Conservation (phyloP, 2,888 invertebrate genomes). For the Synanthedon vespiformis region DNA sequence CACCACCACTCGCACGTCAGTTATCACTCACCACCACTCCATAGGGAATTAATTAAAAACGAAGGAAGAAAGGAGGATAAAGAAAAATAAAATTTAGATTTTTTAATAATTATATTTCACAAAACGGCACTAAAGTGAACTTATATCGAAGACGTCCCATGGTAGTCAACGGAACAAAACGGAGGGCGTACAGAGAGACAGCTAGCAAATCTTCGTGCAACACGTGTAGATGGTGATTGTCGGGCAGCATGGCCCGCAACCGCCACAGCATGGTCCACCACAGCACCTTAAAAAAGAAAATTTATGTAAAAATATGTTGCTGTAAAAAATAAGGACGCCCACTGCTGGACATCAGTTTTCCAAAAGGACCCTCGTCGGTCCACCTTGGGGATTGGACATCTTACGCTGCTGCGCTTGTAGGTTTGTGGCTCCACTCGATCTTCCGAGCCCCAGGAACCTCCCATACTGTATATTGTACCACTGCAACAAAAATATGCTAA, state of each 20-base stretch:
- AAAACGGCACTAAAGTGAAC: background rate
- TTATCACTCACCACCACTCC: too few relatives aligned
- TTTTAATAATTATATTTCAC: background rate
- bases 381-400: background rate
- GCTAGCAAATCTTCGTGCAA: slow-evolving; percentile 57
- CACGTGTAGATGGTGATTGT: slow-evolving; percentile 55
- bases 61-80: too few relatives aligned
- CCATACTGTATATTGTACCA: too few relatives aligned
- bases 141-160: background rate
- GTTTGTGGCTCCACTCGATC: too few relatives aligned
- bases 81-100: too few relatives aligned
- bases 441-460: too few relatives aligned
- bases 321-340: background rate
- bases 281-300: slow-evolving; percentile 29
- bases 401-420: too few relatives aligned
- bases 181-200: background rate
- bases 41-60: too few relatives aligned
- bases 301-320: too few relatives aligned
- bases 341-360: too few relatives aligned
- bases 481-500: background rate
- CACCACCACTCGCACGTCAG: too few relatives aligned
- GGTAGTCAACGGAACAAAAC: background rate
- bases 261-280: slow-evolving; percentile 34
- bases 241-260: slow-evolving; percentile 37
- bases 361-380: background rate